A percentile compares a stretch with the other conserved stretches of the same genome.
These are phyloP conservation scores for Octopus sinensis DNA, from an alignment of 1,140 invertebrate species.

Conservation along the genomic window DNA sequence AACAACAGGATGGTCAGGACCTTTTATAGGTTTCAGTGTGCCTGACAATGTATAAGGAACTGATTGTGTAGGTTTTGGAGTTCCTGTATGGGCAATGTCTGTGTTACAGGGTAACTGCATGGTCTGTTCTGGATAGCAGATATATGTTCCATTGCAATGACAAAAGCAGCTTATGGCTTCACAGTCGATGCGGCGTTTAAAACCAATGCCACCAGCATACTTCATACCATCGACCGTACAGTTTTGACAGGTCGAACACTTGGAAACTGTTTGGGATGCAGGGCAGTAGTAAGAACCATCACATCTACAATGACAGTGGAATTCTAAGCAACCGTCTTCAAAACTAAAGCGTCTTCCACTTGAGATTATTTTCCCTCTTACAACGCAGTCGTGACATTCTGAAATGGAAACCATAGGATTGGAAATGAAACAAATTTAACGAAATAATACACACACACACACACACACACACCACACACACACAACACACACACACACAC, in stretches of 20 bases:
- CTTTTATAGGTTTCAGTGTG: background rate
- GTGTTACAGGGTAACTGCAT: background rate
- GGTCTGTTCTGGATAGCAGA: constrained; percentile 26
- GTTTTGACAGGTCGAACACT: background rate
- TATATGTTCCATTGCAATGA: constrained; percentile 37
- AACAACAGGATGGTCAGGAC: background rate
- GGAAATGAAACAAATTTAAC: too few relatives aligned
- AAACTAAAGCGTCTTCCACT: constrained; percentile 33
- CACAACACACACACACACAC: too few relatives aligned
- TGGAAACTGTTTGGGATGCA: background rate
- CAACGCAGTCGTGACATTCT: too few relatives aligned
- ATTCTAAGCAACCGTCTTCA: constrained; percentile 28
- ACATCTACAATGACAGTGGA: constrained; percentile 35
- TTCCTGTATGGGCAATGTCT: background rate
- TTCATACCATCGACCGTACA: background rate
- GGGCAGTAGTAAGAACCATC: constrained; percentile 15
- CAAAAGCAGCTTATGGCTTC: constrained; percentile 34
- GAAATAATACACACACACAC: too few relatives aligned
- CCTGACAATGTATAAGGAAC: background rate
- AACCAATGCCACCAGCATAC: constrained; percentile 20
- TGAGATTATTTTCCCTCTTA: background rate
- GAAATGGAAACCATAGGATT: too few relatives aligned
- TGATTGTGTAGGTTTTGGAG: background rate
- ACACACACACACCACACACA: too few relatives aligned
- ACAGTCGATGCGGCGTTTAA: constrained; percentile 21